Evolutionary conservation across 2,888 invertebrate genomes (phyloP).

Genomic region (Trichogramma evanescens): DNA sequence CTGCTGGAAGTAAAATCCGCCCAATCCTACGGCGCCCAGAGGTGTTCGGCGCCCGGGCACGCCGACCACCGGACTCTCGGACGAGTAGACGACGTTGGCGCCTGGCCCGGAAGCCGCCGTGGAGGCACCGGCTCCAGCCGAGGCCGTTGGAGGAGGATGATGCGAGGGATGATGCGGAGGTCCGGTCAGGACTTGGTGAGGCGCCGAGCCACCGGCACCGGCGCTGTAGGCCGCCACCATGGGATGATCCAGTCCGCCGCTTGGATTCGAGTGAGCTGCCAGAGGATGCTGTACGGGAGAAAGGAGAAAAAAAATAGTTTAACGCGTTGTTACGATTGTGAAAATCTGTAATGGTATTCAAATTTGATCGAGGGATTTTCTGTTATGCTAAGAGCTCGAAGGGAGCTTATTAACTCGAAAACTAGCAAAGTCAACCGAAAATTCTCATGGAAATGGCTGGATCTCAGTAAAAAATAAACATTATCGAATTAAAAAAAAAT

Average conservation of each 20-base stretch:
- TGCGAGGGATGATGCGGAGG: too few relatives aligned
- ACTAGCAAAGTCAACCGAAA: too few relatives aligned
- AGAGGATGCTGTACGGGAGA: constrained; percentile 33
- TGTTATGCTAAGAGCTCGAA: too few relatives aligned
- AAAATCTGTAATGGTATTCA: too few relatives aligned
- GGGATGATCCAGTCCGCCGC: constrained; percentile 16
- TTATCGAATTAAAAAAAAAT: too few relatives aligned
- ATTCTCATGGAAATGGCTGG: too few relatives aligned
- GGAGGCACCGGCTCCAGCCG: constrained; percentile 18
- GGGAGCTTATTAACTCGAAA: too few relatives aligned
- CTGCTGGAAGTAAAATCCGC: constrained; percentile 79
- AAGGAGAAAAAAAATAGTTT: too few relatives aligned
- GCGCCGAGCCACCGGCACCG: constrained; percentile 1
- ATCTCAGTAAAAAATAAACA: too few relatives aligned
- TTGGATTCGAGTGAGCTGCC: constrained; percentile 35
- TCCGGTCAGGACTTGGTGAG: neutral
- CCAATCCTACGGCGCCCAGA: constrained; percentile 74
- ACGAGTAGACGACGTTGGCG: constrained; percentile 41
- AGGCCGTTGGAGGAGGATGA: constrained; percentile 18
- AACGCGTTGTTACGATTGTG: too few relatives aligned
- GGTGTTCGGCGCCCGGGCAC: constrained; percentile 66
- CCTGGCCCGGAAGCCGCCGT: constrained; percentile 30
- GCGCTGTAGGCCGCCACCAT: constrained; percentile 13
- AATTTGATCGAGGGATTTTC: too few relatives aligned
- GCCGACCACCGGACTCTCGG: constrained; percentile 47